These are phyloP conservation scores for Indicator indicator DNA, from an alignment of 2,113 vertebrate genomes.

Conservation along the genomic window DNA sequence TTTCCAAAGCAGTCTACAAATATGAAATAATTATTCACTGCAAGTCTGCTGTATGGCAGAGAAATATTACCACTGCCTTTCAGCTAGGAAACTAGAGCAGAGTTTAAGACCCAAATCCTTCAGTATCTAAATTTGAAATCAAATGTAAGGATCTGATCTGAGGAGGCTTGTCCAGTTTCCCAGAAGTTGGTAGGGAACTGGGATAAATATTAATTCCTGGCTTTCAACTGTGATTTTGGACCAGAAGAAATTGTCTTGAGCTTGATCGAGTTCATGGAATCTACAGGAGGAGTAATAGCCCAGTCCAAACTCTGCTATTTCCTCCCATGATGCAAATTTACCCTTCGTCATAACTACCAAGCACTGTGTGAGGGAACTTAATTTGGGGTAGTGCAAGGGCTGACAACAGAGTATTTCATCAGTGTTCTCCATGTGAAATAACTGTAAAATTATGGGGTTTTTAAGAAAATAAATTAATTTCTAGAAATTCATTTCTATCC, in stretches of 20 bases:
- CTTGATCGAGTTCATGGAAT: background rate
- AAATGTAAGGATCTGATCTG: background rate
- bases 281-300: background rate
- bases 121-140: background rate
- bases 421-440: background rate
- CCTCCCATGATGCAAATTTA: background rate
- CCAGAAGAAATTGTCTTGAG: background rate
- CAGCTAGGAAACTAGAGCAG: slow-evolving; percentile 34
- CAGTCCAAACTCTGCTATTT: background rate
- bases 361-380: background rate
- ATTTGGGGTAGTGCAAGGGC: background rate
- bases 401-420: background rate
- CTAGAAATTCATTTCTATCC: background rate
- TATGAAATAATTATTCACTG: slow-evolving; percentile 49
- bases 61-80: slow-evolving; percentile 44
- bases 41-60: slow-evolving; percentile 30
- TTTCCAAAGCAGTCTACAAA: slow-evolving; percentile 42
- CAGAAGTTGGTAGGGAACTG: background rate
- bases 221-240: background rate
- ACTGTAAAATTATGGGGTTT: background rate
- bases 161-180: background rate
- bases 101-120: slow-evolving; percentile 21
- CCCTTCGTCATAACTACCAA: background rate
- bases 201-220: background rate
- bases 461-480: background rate